Evolutionary conservation across 2,797 vertebrate species (phyloP).

Genomic region (Gymnocypris eckloni): DNA sequence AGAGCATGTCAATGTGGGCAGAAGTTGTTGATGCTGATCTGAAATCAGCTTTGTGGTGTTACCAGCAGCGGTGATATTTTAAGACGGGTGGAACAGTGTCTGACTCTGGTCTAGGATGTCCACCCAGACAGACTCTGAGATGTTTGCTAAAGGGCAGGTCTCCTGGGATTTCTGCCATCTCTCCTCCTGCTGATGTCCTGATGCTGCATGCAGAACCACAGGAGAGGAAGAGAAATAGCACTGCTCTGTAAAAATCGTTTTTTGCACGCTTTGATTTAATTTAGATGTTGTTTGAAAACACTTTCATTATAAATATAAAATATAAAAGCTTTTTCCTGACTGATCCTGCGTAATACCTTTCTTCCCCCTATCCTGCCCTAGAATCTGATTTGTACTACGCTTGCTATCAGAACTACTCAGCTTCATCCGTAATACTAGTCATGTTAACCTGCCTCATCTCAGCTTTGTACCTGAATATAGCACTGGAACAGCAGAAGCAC

Average conservation of each 20-base stretch:
- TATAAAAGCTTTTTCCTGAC: neutral
- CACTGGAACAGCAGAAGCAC: neutral
- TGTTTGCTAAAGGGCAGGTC: slow-evolving; percentile 51
- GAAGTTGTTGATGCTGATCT: slow-evolving; percentile 33
- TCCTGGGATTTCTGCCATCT: slow-evolving; percentile 51
- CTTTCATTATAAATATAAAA: slow-evolving; percentile 4
- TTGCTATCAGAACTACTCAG: slow-evolving; percentile 24
- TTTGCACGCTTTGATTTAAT: neutral
- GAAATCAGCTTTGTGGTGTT: slow-evolving; percentile 14
- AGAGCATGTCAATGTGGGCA: slow-evolving; percentile 14
- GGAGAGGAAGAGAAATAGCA: slow-evolving; percentile 3
- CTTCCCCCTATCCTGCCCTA: neutral
- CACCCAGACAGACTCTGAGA: slow-evolving; percentile 8
- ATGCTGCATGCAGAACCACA: neutral
- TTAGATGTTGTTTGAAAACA: neutral
- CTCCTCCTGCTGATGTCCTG: slow-evolving; percentile 39
- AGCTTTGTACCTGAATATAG: neutral
- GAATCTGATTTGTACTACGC: slow-evolving; percentile 52
- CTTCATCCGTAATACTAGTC: neutral
- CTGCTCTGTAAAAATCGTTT: neutral
- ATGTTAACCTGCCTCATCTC: neutral
- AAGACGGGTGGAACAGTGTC: neutral
- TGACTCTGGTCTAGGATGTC: slow-evolving; percentile 16
- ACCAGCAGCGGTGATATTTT: slow-evolving; percentile 4
- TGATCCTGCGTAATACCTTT: slow-evolving; percentile 13